Evolutionary conservation across 2,113 vertebrate genomes (phyloP).

Genomic region (Nannospalax galili): DNA sequence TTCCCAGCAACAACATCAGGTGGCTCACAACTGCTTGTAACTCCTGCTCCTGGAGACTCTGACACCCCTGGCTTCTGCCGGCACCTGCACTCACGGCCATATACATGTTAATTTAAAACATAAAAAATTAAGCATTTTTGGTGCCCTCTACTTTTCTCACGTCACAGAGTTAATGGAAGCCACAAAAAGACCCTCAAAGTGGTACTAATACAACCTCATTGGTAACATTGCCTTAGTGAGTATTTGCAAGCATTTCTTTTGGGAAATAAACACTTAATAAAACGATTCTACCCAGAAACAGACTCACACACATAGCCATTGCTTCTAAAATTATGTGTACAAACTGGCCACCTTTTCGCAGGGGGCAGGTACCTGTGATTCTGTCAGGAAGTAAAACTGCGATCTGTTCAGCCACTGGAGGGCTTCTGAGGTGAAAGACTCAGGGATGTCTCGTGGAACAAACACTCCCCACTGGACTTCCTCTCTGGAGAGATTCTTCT

Average conservation of each 20-base stretch:
- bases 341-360: background rate
- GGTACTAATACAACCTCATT: background rate
- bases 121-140: background rate
- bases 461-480: slow-evolving; percentile 91
- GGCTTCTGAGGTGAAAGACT: slow-evolving; percentile 87
- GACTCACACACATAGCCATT: background rate
- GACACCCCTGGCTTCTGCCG: too few relatives aligned
- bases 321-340: background rate
- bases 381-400: slow-evolving; percentile 93
- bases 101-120: too few relatives aligned
- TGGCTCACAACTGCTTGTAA: too few relatives aligned
- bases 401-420: slow-evolving; percentile 94
- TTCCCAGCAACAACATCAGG: too few relatives aligned
- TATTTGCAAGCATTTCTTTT: background rate
- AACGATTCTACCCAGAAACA: background rate
- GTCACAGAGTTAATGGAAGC: background rate
- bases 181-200: background rate
- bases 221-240: background rate
- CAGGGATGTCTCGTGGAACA: slow-evolving; percentile 90
- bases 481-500: slow-evolving; percentile 90
- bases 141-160: background rate
- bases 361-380: slow-evolving; percentile 88
- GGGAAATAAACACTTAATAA: background rate
- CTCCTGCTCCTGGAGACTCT: too few relatives aligned
- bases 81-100: too few relatives aligned